Evolutionary conservation across 2,113 vertebrate species (phyloP), one percentile per base, ranked within the genome.

Genomic region (Erpornis zantholeuca): DNA sequence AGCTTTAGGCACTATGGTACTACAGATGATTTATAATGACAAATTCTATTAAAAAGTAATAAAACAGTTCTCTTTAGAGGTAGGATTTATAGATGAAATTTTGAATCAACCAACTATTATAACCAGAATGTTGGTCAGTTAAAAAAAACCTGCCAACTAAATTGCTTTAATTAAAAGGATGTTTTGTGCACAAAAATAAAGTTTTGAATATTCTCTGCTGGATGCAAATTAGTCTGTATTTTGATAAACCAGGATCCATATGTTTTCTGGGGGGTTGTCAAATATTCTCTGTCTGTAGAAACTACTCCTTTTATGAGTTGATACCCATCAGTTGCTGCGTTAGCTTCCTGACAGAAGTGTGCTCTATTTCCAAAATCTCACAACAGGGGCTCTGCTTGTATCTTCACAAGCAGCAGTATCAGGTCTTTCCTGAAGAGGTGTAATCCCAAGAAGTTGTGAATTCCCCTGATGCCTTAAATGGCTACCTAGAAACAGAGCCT

Each of bases 11-110:
- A 29, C 28, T 50, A 2, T 61, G n/a, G 36, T 79, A 89, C 35
- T 84, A 82, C 8, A 61, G 15, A 79, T 87, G 77, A 95, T 92
- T 82, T 94, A 91, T 71, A 68, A 84, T 61, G 69, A 80, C 16
- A 69, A 88, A 92, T 87, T 76, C 65, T 84, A 88, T 78, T 84
- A 81, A 78, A 93, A 93, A 70, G 40, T 64, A 79, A 86, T 93
- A 86, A 86, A 92, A 47, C 11, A 27, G 6, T 6, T 68, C 90
- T 94, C 65, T 76, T 89, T 82, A 50, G n/a, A 64, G 22, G 8
- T 18, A 68, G 9, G 24, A 71, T 71, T 86, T 56, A 60, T 21
- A 44, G 24, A 61, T 8, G 3, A 84, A 93, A 71, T 78, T 56
- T 44, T 76, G 40, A 23, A 72, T 87, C 35, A 83, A 47, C 6